phyloP scores from a whole-genome alignment of 2,888 invertebrate genomes.

The Embidobia sp. region DNA sequence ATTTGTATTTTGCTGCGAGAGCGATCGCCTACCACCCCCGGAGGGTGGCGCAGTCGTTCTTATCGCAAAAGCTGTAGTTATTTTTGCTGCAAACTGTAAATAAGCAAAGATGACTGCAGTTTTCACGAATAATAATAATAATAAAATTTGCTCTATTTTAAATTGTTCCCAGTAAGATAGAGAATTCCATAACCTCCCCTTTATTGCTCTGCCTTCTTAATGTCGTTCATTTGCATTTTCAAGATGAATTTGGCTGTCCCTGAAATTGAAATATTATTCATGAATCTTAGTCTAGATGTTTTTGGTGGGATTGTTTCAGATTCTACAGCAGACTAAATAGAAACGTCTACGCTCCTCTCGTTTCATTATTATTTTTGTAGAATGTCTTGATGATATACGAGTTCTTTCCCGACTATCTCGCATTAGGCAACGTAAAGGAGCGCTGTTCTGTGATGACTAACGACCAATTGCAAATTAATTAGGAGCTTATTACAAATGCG shows the following conservation, averaged over 20 bases:
- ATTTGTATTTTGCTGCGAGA: too few relatives aligned
- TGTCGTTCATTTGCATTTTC: too few relatives aligned
- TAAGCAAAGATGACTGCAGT: too few relatives aligned
- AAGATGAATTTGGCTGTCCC: background rate
- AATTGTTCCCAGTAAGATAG: too few relatives aligned
- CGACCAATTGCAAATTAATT: slow-evolving; percentile 4
- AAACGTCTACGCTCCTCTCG: slow-evolving; percentile 1
- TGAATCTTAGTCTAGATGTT: background rate
- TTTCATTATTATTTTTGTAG: background rate
- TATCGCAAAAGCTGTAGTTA: too few relatives aligned
- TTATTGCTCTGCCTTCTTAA: background rate
- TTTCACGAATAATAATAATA: too few relatives aligned
- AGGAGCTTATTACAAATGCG: slow-evolving; percentile 9
- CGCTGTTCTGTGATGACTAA: background rate
- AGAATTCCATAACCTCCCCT: too few relatives aligned
- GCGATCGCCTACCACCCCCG: too few relatives aligned
- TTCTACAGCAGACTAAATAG: background rate
- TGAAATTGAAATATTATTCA: too few relatives aligned
- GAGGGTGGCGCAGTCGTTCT: too few relatives aligned
- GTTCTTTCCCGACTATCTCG: background rate
- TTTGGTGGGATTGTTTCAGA: slow-evolving; percentile 1
- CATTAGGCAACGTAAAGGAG: background rate
- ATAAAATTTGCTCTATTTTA: too few relatives aligned
- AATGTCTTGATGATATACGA: slow-evolving; percentile 4
- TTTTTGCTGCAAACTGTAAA: too few relatives aligned